These are phyloP conservation scores for Rhimphoctona megacephalus DNA, from an alignment of 2,888 invertebrate species.

Conservation along the genomic window DNA sequence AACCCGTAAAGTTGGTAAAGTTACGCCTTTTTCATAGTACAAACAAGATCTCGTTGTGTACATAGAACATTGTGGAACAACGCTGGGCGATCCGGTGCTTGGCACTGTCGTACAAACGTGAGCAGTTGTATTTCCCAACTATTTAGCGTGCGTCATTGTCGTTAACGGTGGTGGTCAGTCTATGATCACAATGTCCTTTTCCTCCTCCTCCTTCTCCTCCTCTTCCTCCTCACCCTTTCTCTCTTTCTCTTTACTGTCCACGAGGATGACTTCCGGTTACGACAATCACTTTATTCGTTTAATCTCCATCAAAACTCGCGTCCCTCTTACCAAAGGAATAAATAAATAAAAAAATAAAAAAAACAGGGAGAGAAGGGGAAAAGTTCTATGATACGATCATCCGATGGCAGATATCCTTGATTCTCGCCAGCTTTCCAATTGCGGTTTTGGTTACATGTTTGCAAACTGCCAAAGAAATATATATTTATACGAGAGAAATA, in stretches of 20 bases:
- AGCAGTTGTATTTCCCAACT: conserved; percentile 71
- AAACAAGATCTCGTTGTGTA: neutral
- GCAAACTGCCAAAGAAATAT: neutral
- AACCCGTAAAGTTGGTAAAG: neutral
- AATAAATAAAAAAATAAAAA: neutral
- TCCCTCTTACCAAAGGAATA: conserved; percentile 10
- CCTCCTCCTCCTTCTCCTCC: conserved; percentile 8
- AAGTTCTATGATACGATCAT: conserved; percentile 44
- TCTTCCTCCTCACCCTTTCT: conserved; percentile 5
- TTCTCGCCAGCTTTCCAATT: conserved; percentile 60
- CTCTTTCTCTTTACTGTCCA: conserved; percentile 24
- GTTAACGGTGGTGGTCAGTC: conserved; percentile 61
- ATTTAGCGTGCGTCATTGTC: conserved; percentile 70
- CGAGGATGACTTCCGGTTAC: conserved; percentile 70
- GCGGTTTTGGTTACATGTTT: conserved; percentile 31
- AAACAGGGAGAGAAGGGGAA: neutral
- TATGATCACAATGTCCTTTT: conserved; percentile 59
- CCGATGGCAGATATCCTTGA: conserved; percentile 47
- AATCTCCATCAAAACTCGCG: conserved; percentile 52
- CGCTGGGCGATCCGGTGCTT: conserved; percentile 69
- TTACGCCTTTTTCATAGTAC: conserved; percentile 38
- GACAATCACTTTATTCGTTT: conserved; percentile 58
- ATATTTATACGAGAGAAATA: neutral
- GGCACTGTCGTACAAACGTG: conserved; percentile 68
- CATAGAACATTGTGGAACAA: conserved; percentile 57